Conservation (phyloP, 2,888 invertebrate genomes). For the Trilocha varians region DNA sequence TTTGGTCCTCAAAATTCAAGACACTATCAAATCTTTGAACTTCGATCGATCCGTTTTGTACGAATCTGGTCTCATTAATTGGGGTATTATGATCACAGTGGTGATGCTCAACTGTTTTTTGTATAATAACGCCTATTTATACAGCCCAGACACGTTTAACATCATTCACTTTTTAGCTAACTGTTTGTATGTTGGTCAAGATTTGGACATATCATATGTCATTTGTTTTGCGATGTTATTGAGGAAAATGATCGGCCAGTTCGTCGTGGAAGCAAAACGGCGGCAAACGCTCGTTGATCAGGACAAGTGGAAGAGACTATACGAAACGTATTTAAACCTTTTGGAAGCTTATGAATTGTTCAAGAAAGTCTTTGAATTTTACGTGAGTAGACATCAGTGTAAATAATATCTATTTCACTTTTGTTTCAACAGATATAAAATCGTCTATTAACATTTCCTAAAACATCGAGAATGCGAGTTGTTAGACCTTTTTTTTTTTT, state of each 20-base stretch:
- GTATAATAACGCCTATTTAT: background rate
- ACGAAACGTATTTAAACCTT: constrained; percentile 8
- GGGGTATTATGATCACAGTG: background rate
- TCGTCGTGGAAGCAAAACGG: background rate
- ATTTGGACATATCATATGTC: constrained; percentile 5
- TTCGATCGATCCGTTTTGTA: background rate
- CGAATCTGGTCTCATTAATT: background rate
- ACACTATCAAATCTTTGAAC: constrained; percentile 4
- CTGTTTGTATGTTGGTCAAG: background rate
- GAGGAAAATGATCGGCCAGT: constrained; percentile 6
- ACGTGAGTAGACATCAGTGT: constrained; percentile 8
- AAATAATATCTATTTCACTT: background rate
- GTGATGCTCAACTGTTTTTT: background rate
- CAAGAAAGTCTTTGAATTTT: constrained; percentile 7
- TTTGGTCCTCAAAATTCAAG: constrained; percentile 8
- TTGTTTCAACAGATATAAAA: background rate
- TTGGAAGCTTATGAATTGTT: constrained; percentile 8
- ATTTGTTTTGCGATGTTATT: constrained; percentile 7
- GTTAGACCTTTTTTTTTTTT: constrained; percentile 2
- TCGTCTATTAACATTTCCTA: background rate
- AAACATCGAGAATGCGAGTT: background rate
- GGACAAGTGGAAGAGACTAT: background rate
- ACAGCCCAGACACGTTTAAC: too few species aligned
- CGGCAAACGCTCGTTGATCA: background rate
- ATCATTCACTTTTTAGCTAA: background rate